A percentile compares a stretch with the other conserved stretches of the same genome.
These are phyloP conservation scores for Pyrocoelia pectoralis DNA, from an alignment of 2,888 invertebrate genomes.

Conservation along the genomic window DNA sequence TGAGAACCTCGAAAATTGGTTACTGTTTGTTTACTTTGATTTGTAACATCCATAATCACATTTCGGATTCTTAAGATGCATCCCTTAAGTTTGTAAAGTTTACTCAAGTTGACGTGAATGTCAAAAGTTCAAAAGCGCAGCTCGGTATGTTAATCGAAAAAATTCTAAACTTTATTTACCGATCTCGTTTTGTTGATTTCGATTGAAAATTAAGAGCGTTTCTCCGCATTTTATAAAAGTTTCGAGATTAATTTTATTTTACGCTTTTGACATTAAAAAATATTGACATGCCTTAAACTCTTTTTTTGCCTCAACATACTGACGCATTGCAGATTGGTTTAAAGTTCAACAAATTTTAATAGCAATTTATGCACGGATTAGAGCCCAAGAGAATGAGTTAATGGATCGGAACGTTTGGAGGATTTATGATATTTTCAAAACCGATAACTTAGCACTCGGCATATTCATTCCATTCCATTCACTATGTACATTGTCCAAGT, in stretches of 20 bases:
- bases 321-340: conserved; percentile 16
- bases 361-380: conserved; percentile 29
- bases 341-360: conserved; percentile 26
- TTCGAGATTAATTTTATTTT: background rate
- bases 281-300: background rate
- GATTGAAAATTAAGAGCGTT: background rate
- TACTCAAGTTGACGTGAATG: background rate
- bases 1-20: conserved; percentile 1
- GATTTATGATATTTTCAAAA: conserved; percentile 31
- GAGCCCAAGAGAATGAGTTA: conserved; percentile 25
- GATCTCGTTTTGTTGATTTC: background rate
- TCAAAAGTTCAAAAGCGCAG: background rate
- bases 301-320: background rate
- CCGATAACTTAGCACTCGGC: conserved; percentile 21
- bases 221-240: background rate
- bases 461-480: conserved; percentile 12
- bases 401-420: conserved; percentile 31
- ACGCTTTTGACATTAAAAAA: background rate
- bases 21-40: conserved; percentile 1
- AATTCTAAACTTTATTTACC: too few relatives aligned
- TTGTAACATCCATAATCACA: background rate
- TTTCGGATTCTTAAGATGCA: background rate
- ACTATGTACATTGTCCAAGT: background rate
- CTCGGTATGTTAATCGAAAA: background rate
- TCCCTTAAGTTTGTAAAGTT: background rate